Evolutionary conservation across 2,113 vertebrate genomes (phyloP), one percentile per base, ranked within the genome.

Genomic region (Oreotrochilus melanogaster): DNA sequence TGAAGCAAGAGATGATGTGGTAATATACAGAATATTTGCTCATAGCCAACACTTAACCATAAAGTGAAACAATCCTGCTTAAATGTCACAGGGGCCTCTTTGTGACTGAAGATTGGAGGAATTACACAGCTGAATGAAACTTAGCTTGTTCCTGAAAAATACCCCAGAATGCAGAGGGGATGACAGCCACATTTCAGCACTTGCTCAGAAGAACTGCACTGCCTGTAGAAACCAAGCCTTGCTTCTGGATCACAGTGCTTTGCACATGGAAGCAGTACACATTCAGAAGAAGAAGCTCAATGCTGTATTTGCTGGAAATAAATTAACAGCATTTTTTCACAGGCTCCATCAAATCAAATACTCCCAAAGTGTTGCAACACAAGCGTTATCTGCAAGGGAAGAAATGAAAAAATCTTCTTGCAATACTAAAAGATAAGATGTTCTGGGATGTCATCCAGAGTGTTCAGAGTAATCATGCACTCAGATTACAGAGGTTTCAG

Each of bases 381-480:
- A 81, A 78, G 48, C 15, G 35, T 67, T 60, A 66, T 13, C 48
- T 64, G 58, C 87, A 81, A 4, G 19, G 35, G 91, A 89, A 94
- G 82, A 89, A 93, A 78, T 10, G 2, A 73, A 8, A 9, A 84
- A 72, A 61, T 17, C 30, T 88, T 56, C 57, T 72, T 64, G 80
- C 56, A 69, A 42, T 6, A 45, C 45, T 31, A 25, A 73, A 79
- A 95, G 62, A 90, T 86, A 95, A 90, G 90, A 83, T 61, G 75
- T 79, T 92, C 82, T 86, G 71, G 88, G 78, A 93, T 56, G 18
- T 50, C 67, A 80, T 73, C 88, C 95, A 89, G 87, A 60, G n/a
- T 3, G 22, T 33, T 78, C 14, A 2, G 17, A 71, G 21, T 16
- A 58, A 83, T 72, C 72, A 18, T 4, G 24, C 57, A 53, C 51